These are phyloP conservation scores for Willowsia nigromaculata DNA, from an alignment of 2,888 invertebrate species.

Conservation along the genomic window DNA sequence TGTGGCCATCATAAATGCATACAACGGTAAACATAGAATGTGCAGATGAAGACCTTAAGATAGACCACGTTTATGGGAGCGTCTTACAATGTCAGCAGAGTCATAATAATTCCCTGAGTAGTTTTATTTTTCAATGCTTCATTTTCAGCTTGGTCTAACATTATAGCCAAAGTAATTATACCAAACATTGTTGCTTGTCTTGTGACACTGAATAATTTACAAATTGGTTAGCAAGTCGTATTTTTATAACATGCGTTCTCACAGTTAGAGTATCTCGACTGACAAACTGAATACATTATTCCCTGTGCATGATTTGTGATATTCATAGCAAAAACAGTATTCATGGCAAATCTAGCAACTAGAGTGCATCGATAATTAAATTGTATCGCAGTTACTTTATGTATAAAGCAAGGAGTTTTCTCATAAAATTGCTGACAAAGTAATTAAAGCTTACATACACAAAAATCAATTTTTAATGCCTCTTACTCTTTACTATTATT, in stretches of 20 bases:
- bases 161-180: conserved; percentile 1
- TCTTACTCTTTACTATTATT: too few relatives aligned
- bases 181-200: not conserved
- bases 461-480: too few relatives aligned
- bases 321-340: too few relatives aligned
- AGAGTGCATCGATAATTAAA: too few relatives aligned
- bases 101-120: not conserved
- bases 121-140: not conserved
- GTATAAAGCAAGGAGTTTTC: too few relatives aligned
- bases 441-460: too few relatives aligned
- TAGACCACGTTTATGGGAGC: conserved; percentile 2
- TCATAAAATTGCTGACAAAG: too few relatives aligned
- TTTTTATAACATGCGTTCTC: not conserved
- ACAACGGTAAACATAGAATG: not conserved
- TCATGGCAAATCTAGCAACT: too few relatives aligned
- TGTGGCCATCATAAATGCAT: not conserved
- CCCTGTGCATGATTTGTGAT: too few relatives aligned
- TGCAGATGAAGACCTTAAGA: not conserved
- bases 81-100: not conserved
- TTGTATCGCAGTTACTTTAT: too few relatives aligned
- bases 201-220: conserved; percentile 41
- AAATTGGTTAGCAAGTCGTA: not conserved
- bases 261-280: too few relatives aligned
- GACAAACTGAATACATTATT: too few relatives aligned
- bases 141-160: conserved; percentile 40